Evolutionary conservation across 1,140 invertebrate genomes (phyloP).

Genomic region (Hyles vespertilio): DNA sequence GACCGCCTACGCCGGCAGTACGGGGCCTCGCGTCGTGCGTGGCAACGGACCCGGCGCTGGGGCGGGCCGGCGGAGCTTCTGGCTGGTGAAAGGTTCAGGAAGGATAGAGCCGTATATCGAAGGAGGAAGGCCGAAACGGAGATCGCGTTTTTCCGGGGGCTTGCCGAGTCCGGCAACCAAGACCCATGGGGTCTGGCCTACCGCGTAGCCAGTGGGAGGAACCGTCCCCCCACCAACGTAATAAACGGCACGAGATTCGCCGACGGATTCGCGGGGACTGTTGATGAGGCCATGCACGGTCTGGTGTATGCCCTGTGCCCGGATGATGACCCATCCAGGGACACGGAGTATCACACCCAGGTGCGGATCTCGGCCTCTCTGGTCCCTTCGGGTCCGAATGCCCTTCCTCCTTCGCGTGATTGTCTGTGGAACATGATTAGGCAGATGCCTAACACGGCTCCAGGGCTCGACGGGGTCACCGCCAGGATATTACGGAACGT

Average conservation of each 20-base stretch:
- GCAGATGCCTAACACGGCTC: constrained; percentile 32
- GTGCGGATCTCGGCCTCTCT: constrained; percentile 13
- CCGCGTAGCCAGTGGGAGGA: constrained; percentile 17
- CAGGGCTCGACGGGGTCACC: constrained; percentile 38
- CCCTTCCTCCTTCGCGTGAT: constrained; percentile 1
- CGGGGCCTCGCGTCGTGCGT: constrained; percentile 17
- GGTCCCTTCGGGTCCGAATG: constrained; percentile 7
- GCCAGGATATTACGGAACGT: constrained; percentile 13
- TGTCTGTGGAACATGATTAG: constrained; percentile 12
- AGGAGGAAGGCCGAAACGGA: constrained; percentile 25
- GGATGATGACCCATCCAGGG: constrained; percentile 18
- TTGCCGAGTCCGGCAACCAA: constrained; percentile 29
- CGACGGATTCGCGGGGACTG: constrained; percentile 17
- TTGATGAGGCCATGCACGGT: constrained; percentile 22
- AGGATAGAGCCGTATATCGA: constrained; percentile 15
- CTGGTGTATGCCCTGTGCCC: constrained; percentile 27
- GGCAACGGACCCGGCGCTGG: constrained; percentile 19
- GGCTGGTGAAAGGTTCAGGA: constrained; percentile 1
- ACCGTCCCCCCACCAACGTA: constrained; percentile 19
- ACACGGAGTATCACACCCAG: constrained; percentile 14
- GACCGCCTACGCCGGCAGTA: constrained; percentile 13
- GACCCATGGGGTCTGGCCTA: constrained; percentile 36
- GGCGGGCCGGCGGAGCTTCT: constrained; percentile 10
- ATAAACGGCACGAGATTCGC: constrained; percentile 17
- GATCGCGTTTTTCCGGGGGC: constrained; percentile 4